Base-by-base conservation (phyloP, 1,140 invertebrate species). In the Psilanteris sp. region DNA sequence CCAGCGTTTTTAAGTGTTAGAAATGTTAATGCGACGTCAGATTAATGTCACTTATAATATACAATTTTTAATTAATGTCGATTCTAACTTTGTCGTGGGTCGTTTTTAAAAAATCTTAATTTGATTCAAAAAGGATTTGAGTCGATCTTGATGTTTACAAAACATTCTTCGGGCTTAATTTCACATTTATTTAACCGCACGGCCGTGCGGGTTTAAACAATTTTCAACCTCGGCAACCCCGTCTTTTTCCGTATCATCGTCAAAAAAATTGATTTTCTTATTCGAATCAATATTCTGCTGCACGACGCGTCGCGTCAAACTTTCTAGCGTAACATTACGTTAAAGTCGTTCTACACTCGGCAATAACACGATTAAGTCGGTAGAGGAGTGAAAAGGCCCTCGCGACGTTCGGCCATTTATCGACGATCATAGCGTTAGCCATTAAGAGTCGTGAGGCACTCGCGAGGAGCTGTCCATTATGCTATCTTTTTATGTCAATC, bases 401-500 rank as follows among this genome's bases (percentile, higher is more conserved):
- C 73, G 76, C 78, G 62, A 75, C 59, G 72, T 73, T 73, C 22
- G 52, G 61, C 55, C 64, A 71, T 77, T 78, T 74, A 78, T 72
- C 64, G 61, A 27, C 48, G 36, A 79, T 82, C 79, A 71, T 34
- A 27, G 57, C 62, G 68, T 67, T 78, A 46, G 70, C 75, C 79
- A 81, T 81, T 80, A 81, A 79, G 72, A 70, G 54, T 76, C 16
- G 52, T 71, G 62, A 62, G 48, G 54, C 54, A 67, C 77, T 78
- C 22, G 72, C 31, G 41, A 57, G 41, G 39, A 64, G 41, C 66
- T 61, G 77, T 84, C 82, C 84, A 85, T 85, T 85, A 84, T 75
- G 77, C 54, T 85, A 85, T 85, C 83, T 83, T 73, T 71, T 43
- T 81, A 37, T 82, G 81, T 85, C 81, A 82, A 85, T 85, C 83